Evolutionary conservation across 1,140 invertebrate species (phyloP), one percentile per base, ranked within the genome.

Genomic region (Micrasema longulum): DNA sequence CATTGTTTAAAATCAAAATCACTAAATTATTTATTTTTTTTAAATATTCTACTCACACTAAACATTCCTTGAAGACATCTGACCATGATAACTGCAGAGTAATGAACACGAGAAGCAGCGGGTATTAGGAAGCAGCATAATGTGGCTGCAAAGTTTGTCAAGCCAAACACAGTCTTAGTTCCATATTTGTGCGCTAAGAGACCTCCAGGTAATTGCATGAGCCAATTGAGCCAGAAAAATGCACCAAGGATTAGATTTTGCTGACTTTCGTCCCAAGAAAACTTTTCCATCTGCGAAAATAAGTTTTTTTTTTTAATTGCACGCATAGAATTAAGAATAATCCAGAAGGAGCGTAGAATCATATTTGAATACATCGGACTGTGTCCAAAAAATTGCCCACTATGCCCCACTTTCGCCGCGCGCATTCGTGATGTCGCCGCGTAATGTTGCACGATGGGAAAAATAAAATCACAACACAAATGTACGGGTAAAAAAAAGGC

Each of bases 211-310:
- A 95, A 80, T 82, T 94, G 92, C 0, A 88, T 86, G 0, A 89
- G 9, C 87, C 92, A 91, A 73, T 93, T 91, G 1, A 91, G 79
- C 90, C 91, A 92, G 77, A 91, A 94, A 77, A 91, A 94, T 0
- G 90, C 87, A 0, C 91, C 91, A 18, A 94, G 78, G 1, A 91
- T 85, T n/a, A 89, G 70, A 35, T 89, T 88, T 81, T 93, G 91
- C 43, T 90, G 82, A 43, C 88, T 84, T 57, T 90, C 90, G 76
- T 89, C 87, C 93, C 92, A 94, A 3, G 81, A 68, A 69, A 90
- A 92, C 35, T 86, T 84, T 1, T 77, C 71, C 22, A 79, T 78
- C 82, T 83, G 69, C 38, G 57, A n/a, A n/a, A n/a, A n/a, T n/a
- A n/a, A n/a, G n/a, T n/a, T n/a, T n/a, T n/a, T n/a, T n/a, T n/a